Percentiles rank a stretch among this genome's conserved stretches.
These are phyloP conservation scores for Regulus satrapa DNA, from an alignment of 2,113 vertebrate species.

Conservation along the genomic window DNA sequence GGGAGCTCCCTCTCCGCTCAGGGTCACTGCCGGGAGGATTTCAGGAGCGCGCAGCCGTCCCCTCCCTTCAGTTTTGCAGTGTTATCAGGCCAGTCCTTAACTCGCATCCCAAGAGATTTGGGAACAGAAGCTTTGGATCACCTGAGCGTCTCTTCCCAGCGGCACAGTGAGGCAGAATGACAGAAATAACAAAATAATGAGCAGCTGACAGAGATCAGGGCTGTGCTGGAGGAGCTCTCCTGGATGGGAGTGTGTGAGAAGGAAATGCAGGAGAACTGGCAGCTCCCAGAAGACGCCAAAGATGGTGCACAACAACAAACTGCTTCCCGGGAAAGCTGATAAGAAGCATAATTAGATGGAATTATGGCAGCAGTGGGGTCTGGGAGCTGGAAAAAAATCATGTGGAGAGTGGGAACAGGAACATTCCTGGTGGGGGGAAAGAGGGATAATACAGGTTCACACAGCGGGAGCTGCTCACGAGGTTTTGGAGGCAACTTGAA, in stretches of 20 bases:
- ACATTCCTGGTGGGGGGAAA: not conserved
- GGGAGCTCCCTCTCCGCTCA: not conserved
- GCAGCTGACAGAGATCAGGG: constrained; percentile 11
- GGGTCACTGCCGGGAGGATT: not conserved
- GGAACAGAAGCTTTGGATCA: not conserved
- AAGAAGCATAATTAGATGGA: constrained; percentile 48
- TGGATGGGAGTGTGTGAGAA: not conserved
- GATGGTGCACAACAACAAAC: constrained; percentile 31
- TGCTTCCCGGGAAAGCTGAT: constrained; percentile 25
- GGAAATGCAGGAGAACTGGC: not conserved
- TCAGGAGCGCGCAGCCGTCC: not conserved
- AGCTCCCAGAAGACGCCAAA: constrained; percentile 44
- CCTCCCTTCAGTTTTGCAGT: not conserved
- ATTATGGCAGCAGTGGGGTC: not conserved
- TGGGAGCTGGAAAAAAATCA: not conserved
- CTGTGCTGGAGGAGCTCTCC: not conserved
- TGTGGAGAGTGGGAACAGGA: not conserved
- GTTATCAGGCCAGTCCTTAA: not conserved
- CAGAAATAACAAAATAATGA: constrained; percentile 21
- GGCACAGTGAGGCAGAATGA: not conserved
- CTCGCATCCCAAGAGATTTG: not conserved
- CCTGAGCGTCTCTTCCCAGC: not conserved
- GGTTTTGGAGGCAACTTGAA: not conserved
- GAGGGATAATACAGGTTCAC: not conserved
- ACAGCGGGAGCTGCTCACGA: accelerated